Base-by-base conservation (phyloP, 2,888 invertebrate genomes). In the Xiphydria camelus region DNA sequence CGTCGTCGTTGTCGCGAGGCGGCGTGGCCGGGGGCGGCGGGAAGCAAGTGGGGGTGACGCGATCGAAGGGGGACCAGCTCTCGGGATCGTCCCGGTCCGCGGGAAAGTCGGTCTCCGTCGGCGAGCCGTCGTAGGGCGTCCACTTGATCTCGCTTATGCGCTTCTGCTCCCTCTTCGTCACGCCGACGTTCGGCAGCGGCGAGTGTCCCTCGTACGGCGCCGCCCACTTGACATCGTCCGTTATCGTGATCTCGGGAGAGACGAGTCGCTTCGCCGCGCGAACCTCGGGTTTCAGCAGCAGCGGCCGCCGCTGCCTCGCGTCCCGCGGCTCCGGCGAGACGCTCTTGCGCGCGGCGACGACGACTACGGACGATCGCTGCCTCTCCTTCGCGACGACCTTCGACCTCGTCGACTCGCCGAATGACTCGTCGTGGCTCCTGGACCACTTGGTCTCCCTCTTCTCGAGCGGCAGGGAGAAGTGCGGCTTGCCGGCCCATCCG, bases 321-420 rank as follows among this genome's bases (percentile, higher is more conserved):
- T 68, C 68, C 47, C 71, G 72, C 6, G 73, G 73, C 15, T 75
- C 75, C 4, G 75, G 75, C 1, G 75, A 75, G 50, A 75, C 59
- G 51, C 74, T 75, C 20, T 72, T 63, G 20, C 73, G 60, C 4
- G 18, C 15, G 6, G 26, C 10, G n/a, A n/a, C n/a, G n/a, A n/a
- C n/a, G n/a, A n/a, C n/a, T 5, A 73, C 64, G 44, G 73, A 73
- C 49, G 71, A 68, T 52, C 68, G 70, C 1, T 65, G 70, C n/a
- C 71, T 60, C 10, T 33, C 39, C 6, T 33, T 14, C 15, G 12
- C 14, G 26, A 74, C 74, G 47, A 68, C 68, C 40, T 72, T 54
- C 45, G 72, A 73, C 50, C 64, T 73, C 52, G 67, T 71, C 45
- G 72, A 74, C 12, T 59, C 49, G 1, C 58, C 66, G 9, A 59